Evolutionary conservation across 2,888 invertebrate species (phyloP), one percentile per base, ranked within the genome.

Genomic region (Gymnosoma rotundatum): DNA sequence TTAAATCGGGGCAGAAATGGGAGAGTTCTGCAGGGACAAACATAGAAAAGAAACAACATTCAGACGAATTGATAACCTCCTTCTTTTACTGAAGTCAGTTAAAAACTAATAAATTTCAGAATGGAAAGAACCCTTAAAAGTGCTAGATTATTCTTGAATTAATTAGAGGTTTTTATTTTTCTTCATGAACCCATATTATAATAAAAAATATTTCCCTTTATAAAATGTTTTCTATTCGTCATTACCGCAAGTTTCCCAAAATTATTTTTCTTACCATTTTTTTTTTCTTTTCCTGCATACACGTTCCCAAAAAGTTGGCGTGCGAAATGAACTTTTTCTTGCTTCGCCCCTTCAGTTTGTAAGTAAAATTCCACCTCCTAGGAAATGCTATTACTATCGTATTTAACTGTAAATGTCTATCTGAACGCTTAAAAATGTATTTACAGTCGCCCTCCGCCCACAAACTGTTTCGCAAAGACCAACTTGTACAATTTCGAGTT

Each of bases 231-330:
- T 14, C 10, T 14, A 63, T 74, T 74, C 75, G 56, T n/a, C 14
- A n/a, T 38, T 0, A 4, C 7, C n/a, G 8, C 25, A 2, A 6
- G 25, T 63, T n/a, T 4, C 4, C 20, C 6, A 4, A 0, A 18
- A 56, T 14, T 2, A 20, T 12, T 14, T 20, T 5, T 2, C 20
- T 52, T 38, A 21, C 18, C 20, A 6, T 18, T 32, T n/a, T 16
- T 52, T 0, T 52, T 42, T 42, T 5, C 21, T n/a, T 18, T 36
- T 48, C 16, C n/a, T 32, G n/a, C n/a, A 10, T 6, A 54, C 16
- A 67, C 45, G 60, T 73, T 63, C 21, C 36, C 6, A 67, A 80
- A 69, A 63, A 78, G 81, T 84, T 84, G 84, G 84, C 81, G 80
- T 84, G 81, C 63, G 73, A 80, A 80, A 70, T 45, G 52, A 42